Conservation (phyloP, 2,113 vertebrate genomes). For the Tor tambroides region DNA sequence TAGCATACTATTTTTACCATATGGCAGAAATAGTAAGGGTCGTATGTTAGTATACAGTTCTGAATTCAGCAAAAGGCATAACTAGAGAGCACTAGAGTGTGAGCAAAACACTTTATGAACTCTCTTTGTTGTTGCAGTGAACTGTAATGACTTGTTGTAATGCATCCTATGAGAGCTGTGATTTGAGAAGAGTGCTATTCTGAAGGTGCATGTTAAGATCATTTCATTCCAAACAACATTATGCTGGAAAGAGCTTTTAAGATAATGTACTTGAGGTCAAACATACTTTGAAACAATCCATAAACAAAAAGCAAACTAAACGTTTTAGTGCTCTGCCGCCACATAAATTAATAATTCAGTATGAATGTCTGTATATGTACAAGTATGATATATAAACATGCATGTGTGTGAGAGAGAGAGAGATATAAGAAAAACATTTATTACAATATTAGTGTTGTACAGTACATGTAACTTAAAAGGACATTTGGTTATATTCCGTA, state of each 20-base stretch:
- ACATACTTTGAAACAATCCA: constrained; percentile 18
- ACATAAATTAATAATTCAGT: neutral
- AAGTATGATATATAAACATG: neutral
- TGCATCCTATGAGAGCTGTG: neutral
- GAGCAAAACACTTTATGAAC: constrained; percentile 22
- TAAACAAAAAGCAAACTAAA: constrained; percentile 3
- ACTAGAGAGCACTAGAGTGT: neutral
- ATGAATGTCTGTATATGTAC: neutral
- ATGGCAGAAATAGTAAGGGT: neutral
- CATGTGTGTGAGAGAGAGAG: no score
- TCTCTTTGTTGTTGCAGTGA: neutral
- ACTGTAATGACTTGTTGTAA: neutral
- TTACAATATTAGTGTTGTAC: neutral
- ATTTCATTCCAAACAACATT: constrained; percentile 29
- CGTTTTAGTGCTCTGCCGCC: neutral
- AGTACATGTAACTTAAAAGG: neutral
- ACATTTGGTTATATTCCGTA: neutral
- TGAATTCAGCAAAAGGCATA: neutral
- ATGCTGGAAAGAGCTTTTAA: constrained; percentile 35
- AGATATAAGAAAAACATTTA: neutral
- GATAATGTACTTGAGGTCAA: constrained; percentile 36
- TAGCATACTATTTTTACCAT: neutral
- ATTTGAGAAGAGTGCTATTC: neutral
- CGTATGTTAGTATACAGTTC: neutral
- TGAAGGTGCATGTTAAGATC: constrained; percentile 9